Conservation (phyloP, 2,113 vertebrate genomes). For the Vulpes vulpes region DNA sequence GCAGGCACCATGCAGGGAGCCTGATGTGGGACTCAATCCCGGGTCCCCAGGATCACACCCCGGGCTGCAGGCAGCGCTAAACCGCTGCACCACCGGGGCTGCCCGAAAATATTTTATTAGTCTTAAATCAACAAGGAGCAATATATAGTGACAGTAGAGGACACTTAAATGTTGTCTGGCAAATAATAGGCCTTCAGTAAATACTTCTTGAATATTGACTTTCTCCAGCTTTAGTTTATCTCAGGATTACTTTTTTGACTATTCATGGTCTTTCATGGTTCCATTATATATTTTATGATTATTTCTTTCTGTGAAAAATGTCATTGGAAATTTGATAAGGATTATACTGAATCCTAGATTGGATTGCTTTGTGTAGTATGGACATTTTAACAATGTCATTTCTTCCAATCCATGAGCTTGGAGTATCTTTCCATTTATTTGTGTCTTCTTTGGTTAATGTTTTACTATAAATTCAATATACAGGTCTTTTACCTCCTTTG, state of each 20-base stretch:
- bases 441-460: not conserved
- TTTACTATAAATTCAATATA: not conserved
- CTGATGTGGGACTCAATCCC: too few relatives aligned
- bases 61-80: too few relatives aligned
- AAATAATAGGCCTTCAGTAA: not conserved
- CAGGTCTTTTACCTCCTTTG: not conserved
- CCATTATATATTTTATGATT: not conserved
- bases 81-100: too few relatives aligned
- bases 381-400: not conserved
- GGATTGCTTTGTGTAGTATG: not conserved
- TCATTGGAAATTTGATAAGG: not conserved
- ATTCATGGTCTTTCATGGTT: not conserved
- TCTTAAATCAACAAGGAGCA: not conserved
- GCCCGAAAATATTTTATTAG: not conserved
- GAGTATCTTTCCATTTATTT: not conserved
- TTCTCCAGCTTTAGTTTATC: not conserved
- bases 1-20: too few relatives aligned
- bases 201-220: not conserved
- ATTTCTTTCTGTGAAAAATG: not conserved
- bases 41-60: too few relatives aligned
- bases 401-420: not conserved
- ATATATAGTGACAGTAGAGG: not conserved
- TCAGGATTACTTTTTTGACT: not conserved
- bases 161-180: not conserved
- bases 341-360: not conserved